Evolutionary conservation across 2,888 invertebrate species (phyloP).

Genomic region (Rambutsinella grinnellia): DNA sequence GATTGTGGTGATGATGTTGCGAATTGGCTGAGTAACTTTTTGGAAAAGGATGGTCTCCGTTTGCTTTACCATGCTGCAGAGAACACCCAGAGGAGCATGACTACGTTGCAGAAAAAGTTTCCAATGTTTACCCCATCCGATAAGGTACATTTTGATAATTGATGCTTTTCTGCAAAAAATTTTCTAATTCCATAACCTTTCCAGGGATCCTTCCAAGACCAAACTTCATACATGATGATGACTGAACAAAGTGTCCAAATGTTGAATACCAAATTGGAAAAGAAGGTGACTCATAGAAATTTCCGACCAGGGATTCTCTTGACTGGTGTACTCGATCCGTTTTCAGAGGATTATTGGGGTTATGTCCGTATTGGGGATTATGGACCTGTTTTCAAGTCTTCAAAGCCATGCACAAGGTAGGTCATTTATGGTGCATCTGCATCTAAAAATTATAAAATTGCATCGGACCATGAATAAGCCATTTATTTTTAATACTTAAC

Average conservation of each 20-base stretch:
- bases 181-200: background rate
- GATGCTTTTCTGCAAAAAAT: background rate
- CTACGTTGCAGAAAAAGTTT: constrained; percentile 58
- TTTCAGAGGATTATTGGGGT: constrained; percentile 68
- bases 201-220: constrained; percentile 67
- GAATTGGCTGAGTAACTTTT: constrained; percentile 69
- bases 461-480: too few relatives aligned
- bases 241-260: constrained; percentile 68
- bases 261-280: constrained; percentile 67
- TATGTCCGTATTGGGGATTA: constrained; percentile 68
- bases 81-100: constrained; percentile 55
- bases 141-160: constrained; percentile 46
- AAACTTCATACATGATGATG: constrained; percentile 69
- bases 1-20: constrained; percentile 71
- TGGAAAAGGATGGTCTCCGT: constrained; percentile 59
- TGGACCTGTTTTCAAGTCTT: constrained; percentile 67
- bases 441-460: background rate
- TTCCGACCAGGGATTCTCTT: constrained; percentile 70
- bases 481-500: too few relatives aligned
- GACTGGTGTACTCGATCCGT: constrained; percentile 66
- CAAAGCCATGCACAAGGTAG: constrained; percentile 69
- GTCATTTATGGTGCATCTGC: background rate
- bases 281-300: constrained; percentile 66
- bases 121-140: constrained; percentile 55
- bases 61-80: constrained; percentile 53